Conservation (phyloP, 2,113 vertebrate genomes). For the Eptatretus burgeri region DNA sequence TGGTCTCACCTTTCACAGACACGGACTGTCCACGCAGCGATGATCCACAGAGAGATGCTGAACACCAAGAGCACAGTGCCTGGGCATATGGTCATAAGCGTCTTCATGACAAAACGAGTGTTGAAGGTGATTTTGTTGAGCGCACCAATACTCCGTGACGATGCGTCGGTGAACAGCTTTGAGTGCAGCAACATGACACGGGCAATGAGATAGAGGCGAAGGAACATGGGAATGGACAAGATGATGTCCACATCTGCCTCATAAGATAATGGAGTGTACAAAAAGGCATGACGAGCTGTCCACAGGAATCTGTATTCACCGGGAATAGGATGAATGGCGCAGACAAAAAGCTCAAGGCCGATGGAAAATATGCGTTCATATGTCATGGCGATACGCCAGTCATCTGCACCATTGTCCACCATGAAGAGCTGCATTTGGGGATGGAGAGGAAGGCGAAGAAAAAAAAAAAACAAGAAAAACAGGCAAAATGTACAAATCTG, state of each 20-base stretch:
- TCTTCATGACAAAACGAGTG: constrained; percentile 99
- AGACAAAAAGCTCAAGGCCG: constrained; percentile 91
- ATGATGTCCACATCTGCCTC: constrained; percentile 98
- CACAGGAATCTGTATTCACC: constrained; percentile 95
- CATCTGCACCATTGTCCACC: constrained; percentile 98
- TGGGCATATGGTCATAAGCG: constrained; percentile 96
- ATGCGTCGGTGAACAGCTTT: constrained; percentile 98
- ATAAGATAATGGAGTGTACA: constrained; percentile 61
- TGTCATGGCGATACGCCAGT: constrained; percentile 99
- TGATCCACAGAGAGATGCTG: constrained; percentile 99
- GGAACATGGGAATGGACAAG: constrained; percentile 99
- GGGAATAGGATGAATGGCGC: constrained; percentile 92
- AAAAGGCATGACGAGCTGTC: constrained; percentile 85
- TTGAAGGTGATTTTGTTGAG: constrained; percentile 99
- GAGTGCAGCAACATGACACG: constrained; percentile 98
- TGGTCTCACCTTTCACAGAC: constrained; percentile 80
- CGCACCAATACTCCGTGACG: constrained; percentile 88
- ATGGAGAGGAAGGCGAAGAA: not conserved
- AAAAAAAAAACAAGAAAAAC: too few relatives aligned
- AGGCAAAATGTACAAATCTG: not conserved
- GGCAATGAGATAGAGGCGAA: constrained; percentile 94
- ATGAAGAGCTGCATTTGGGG: constrained; percentile 57
- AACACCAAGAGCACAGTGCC: constrained; percentile 97
- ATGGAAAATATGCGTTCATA: constrained; percentile 97
- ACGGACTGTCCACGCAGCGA: constrained; percentile 93